Evolutionary conservation across 37 sponge, comb jelly and placozoan species (phyloP), one percentile per base, ranked within the genome.

Genomic region (Bolinopsis microptera): DNA sequence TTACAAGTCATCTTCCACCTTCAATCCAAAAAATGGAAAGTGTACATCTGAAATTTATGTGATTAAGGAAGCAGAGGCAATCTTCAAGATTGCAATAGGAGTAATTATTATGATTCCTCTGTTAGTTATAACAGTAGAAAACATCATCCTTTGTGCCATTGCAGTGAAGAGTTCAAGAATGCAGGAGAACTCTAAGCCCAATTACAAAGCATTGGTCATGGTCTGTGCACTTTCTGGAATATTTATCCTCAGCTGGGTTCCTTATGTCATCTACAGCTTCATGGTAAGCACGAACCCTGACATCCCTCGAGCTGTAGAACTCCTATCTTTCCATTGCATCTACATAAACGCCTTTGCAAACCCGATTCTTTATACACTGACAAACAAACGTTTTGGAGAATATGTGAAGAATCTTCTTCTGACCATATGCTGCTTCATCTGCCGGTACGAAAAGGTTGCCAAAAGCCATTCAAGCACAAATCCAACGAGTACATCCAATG

Each of bases 131-230:
- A 77, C 80, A 16, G 36, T 77, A 35, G 35, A 1, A 77, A 77
- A 77, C 37, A 32, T 35, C 0, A 34, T 34, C 35, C 35, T 77
- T 21, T 77, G 80, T 35, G 37, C 33, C 16, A 32, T 35, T 35
- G 80, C 80, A 32, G 3, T 77, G 0, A 77, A 34, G 18, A 77
- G 80, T 35, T 77, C 80, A 0, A 32, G 36, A 18, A 77, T 16
- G 3, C 33, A 77, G 33, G 2, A 70, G 23, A 25, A 70, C 27
- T 24, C 74, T n/a, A 28, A 28, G 25, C 24, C 25, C 26, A 77
- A 35, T 36, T 77, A 77, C 80, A 77, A 77, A 77, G 80, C 80
- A 3, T 32, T 77, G 37, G 80, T 77, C 18, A 32, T 77, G 35
- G 80, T 77, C 9, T 77, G 80, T 35, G 27, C 36, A 0, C 37